Conservation (phyloP, 2,797 vertebrate genomes). For the Lophotriccus pileatus region DNA sequence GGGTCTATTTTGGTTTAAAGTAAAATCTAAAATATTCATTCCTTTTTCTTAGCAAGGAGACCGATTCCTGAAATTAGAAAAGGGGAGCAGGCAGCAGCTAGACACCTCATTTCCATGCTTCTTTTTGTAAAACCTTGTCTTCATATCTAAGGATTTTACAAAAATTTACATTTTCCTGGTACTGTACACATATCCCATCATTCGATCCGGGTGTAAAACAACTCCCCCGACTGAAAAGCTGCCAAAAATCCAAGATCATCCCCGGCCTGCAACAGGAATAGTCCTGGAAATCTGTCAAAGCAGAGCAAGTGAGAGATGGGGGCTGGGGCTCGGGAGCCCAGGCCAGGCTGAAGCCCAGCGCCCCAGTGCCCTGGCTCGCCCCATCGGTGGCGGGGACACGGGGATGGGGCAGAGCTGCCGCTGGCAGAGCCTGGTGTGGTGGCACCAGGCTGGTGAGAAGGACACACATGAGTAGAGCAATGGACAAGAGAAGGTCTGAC, state of each 20-base stretch:
- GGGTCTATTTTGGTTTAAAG: conserved; percentile 20
- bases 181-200: not conserved
- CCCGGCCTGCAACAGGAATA: not conserved
- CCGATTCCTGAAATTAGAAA: not conserved
- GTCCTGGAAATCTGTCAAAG: not conserved
- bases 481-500: not conserved
- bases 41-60: not conserved
- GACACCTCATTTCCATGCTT: not conserved
- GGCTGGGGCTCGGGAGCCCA: not conserved
- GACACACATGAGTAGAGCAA: not conserved
- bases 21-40: not conserved
- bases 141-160: not conserved
- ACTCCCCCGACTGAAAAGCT: not conserved
- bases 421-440: fast-evolving
- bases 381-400: fast-evolving
- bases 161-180: not conserved
- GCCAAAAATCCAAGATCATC: conserved; percentile 21
- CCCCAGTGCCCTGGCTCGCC: not conserved
- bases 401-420: not conserved
- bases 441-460: not conserved
- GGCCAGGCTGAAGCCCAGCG: not conserved
- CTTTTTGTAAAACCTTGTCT: not conserved
- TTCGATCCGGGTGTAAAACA: not conserved
- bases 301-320: not conserved
- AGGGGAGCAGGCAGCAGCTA: not conserved